Conservation (phyloP, 2,888 invertebrate species). For the Dastarcus helophoroides region DNA sequence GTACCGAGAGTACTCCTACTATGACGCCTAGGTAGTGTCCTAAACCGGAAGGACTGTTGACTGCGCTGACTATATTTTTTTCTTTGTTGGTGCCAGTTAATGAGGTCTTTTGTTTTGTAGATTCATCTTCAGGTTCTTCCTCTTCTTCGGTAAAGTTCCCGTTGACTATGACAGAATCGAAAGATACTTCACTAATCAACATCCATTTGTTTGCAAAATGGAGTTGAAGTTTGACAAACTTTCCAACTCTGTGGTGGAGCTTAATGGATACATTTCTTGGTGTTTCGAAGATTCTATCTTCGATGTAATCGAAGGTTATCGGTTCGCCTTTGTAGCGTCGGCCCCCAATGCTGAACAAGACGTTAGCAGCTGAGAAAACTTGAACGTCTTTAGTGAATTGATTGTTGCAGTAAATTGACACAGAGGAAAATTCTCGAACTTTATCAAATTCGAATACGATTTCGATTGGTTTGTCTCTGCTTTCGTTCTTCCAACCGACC, state of each 20-base stretch:
- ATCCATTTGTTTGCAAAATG: constrained; percentile 78
- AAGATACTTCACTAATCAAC: constrained; percentile 80
- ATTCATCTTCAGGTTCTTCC: constrained; percentile 19
- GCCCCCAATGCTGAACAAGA: constrained; percentile 74
- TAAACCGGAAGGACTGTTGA: constrained; percentile 28
- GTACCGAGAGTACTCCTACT: constrained; percentile 32
- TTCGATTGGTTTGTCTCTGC: constrained; percentile 51
- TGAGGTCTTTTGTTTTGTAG: constrained; percentile 24
- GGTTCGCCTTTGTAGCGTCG: constrained; percentile 66
- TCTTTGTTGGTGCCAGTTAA: constrained; percentile 19
- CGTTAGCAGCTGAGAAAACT: constrained; percentile 69
- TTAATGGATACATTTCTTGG: constrained; percentile 74
- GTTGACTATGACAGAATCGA: constrained; percentile 50
- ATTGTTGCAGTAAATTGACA: constrained; percentile 76
- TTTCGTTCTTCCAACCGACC: constrained; percentile 85
- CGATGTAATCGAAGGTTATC: constrained; percentile 57
- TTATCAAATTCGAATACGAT: constrained; percentile 75
- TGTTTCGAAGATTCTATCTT: constrained; percentile 68
- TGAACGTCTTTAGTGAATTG: constrained; percentile 74
- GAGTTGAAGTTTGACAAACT: constrained; percentile 66
- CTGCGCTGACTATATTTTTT: constrained; percentile 31
- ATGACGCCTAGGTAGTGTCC: constrained; percentile 34
- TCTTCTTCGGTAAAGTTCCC: constrained; percentile 34
- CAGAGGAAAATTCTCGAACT: constrained; percentile 73
- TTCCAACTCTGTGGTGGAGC: constrained; percentile 69